These are phyloP conservation scores for Leptinotarsa peninsularis DNA, from an alignment of 2,888 invertebrate species.

Conservation along the genomic window DNA sequence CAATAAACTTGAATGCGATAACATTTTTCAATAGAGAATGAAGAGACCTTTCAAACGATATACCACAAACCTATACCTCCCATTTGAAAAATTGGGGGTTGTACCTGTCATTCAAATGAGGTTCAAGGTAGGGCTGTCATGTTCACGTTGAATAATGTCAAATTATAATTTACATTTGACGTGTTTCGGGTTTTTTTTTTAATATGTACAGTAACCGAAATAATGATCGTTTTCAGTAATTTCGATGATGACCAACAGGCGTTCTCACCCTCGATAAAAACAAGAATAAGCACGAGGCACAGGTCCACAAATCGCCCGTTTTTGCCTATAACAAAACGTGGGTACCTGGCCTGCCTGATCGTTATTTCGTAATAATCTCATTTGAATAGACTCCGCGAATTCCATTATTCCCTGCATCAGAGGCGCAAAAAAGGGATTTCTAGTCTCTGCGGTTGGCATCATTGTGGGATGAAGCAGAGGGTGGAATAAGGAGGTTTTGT, in stretches of 20 bases:
- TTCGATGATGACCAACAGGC: neutral
- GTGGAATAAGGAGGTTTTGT: slow-evolving; percentile 10
- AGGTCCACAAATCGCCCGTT: neutral
- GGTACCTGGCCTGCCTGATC: neutral
- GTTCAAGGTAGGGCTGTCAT: too few species aligned
- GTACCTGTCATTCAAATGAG: too few species aligned
- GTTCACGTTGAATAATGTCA: too few species aligned
- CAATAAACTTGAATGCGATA: too few species aligned
- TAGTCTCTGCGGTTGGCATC: slow-evolving; percentile 17
- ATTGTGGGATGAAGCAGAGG: neutral
- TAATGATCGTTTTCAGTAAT: slow-evolving; percentile 58
- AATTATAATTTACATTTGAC: too few species aligned
- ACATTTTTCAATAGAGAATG: too few species aligned
- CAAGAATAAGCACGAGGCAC: neutral
- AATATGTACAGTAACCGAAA: too few species aligned
- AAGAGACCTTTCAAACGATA: too few species aligned
- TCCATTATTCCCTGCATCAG: slow-evolving; percentile 18
- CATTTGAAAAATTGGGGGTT: too few species aligned
- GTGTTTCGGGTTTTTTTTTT: too few species aligned
- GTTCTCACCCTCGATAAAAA: neutral
- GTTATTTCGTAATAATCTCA: slow-evolving; percentile 1
- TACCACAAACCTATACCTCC: too few species aligned
- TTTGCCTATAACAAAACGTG: neutral
- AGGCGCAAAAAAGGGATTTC: slow-evolving; percentile 1
- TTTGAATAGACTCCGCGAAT: slow-evolving; percentile 13